Evolutionary conservation across 2,888 invertebrate species (phyloP).

Genomic region (Syritta pipiens): DNA sequence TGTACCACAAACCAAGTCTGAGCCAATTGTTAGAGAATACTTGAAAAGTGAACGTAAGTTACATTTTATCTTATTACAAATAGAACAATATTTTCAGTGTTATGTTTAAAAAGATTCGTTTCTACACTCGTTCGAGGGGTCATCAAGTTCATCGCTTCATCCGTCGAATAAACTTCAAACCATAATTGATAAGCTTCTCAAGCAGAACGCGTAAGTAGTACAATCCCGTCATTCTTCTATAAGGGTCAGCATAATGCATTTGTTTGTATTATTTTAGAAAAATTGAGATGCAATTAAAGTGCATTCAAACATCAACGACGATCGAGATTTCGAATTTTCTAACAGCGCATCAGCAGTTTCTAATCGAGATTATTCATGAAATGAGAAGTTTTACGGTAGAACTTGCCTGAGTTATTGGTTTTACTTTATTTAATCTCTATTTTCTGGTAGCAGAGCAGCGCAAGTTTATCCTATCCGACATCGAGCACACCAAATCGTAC

Average conservation of each 20-base stretch:
- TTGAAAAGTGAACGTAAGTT: slow-evolving; percentile 49
- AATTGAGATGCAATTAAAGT: slow-evolving; percentile 74
- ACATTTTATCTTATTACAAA: no score
- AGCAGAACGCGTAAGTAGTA: slow-evolving; percentile 75
- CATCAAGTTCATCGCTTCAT: slow-evolving; percentile 71
- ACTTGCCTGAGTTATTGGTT: no score
- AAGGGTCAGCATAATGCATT: slow-evolving; percentile 5
- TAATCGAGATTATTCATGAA: slow-evolving; percentile 76
- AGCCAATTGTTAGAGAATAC: slow-evolving; percentile 30
- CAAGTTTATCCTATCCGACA: slow-evolving; percentile 68
- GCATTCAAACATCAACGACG: slow-evolving; percentile 72
- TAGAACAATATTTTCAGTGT: no score
- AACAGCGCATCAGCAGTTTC: slow-evolving; percentile 75
- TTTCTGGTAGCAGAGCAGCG: slow-evolving; percentile 44
- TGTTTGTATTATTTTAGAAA: slow-evolving; percentile 71
- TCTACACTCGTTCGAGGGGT: slow-evolving; percentile 71
- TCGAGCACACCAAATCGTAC: slow-evolving; percentile 78
- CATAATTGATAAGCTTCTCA: slow-evolving; percentile 75
- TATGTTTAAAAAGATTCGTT: slow-evolving; percentile 34
- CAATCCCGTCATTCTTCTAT: neutral
- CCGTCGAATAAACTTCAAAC: slow-evolving; percentile 75
- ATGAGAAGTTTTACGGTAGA: slow-evolving; percentile 77
- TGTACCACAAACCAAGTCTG: slow-evolving; percentile 28
- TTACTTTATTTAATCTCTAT: neutral
- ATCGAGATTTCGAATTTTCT: slow-evolving; percentile 75